Evolutionary conservation across 2,888 invertebrate genomes (phyloP).

Genomic region (Nemoura dubitans): DNA sequence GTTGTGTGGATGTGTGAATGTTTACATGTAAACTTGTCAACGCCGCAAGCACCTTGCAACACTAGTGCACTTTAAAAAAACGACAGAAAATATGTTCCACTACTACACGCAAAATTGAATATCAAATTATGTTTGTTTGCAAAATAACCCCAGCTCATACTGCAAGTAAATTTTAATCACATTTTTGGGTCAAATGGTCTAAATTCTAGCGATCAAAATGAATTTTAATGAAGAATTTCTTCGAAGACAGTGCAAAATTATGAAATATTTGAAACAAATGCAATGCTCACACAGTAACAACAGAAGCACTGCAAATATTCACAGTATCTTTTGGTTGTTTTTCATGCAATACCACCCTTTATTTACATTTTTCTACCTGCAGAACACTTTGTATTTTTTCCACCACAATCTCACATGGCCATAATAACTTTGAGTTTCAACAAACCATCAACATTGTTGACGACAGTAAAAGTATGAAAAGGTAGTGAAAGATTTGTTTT

Average conservation of each 20-base stretch:
- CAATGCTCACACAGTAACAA: background rate
- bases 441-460: background rate
- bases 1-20: slow-evolving; percentile 17
- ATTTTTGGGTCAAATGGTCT: no score
- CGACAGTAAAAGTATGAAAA: background rate
- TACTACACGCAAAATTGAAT: background rate
- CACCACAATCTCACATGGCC: no score
- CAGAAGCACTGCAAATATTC: background rate
- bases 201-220: no score
- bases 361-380: background rate
- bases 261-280: no score
- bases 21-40: background rate
- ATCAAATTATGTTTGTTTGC: background rate
- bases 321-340: background rate
- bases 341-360: background rate
- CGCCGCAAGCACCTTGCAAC: background rate
- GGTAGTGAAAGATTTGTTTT: background rate
- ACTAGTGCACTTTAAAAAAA: background rate
- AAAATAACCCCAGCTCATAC: background rate
- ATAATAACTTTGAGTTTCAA: no score
- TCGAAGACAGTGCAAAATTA: no score
- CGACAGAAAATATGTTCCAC: background rate
- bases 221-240: no score
- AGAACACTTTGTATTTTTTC: no score
- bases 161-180: no score